Conservation (phyloP, 2,888 invertebrate species). For the Mythimna albipuncta region DNA sequence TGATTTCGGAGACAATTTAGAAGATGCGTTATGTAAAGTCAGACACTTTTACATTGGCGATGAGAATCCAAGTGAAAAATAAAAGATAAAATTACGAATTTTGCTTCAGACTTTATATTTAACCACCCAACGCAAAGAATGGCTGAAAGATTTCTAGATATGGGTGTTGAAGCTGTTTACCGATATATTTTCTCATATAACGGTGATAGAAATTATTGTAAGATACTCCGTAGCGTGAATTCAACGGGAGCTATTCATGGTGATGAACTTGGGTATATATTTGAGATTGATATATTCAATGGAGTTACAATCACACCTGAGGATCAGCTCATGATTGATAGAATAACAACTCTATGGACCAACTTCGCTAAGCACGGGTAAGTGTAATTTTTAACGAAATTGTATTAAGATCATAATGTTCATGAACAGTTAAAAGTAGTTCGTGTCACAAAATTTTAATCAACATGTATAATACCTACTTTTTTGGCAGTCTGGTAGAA, state of each 20-base stretch:
- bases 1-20: conserved; percentile 19
- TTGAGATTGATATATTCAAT: conserved; percentile 21
- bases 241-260: conserved; percentile 43
- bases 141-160: conserved; percentile 27
- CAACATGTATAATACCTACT: too few relatives aligned
- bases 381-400: too few relatives aligned
- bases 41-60: conserved; percentile 50
- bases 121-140: conserved; percentile 45
- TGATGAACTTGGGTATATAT: conserved; percentile 58
- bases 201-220: conserved; percentile 29
- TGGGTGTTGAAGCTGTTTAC: conserved; percentile 30
- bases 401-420: not conserved
- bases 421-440: too few relatives aligned
- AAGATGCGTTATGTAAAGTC: conserved; percentile 17
- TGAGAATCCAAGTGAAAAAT: conserved; percentile 19
- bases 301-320: conserved; percentile 20
- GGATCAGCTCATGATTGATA: conserved; percentile 54
- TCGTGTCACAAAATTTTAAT: too few relatives aligned
- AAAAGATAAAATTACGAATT: conserved; percentile 19
- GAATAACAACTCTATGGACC: conserved; percentile 57
- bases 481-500: too few relatives aligned
- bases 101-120: conserved; percentile 31
- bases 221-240: not conserved
- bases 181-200: conserved; percentile 50
- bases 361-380: conserved; percentile 57